Evolutionary conservation across 2,888 invertebrate species (phyloP).

Genomic region (Tineola bisselliella): DNA sequence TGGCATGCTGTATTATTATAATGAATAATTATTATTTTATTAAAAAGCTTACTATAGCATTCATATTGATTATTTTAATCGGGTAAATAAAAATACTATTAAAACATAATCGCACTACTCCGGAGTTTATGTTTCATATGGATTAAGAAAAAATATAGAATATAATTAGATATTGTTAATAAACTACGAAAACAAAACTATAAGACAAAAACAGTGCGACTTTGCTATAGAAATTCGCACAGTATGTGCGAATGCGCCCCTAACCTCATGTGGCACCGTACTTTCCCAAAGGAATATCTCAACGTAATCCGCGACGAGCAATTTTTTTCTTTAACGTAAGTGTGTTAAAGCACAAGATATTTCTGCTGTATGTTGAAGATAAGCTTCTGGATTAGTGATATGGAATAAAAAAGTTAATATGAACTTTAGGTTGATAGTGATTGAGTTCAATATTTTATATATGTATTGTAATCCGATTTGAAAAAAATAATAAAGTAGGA

Average conservation of each 20-base stretch:
- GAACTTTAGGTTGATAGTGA: not conserved
- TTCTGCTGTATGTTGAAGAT: constrained; percentile 51
- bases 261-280: not conserved
- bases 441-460: not conserved
- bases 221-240: not conserved
- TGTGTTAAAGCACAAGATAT: constrained; percentile 22
- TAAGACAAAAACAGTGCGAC: not conserved
- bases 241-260: not conserved
- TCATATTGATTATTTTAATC: too few relatives aligned
- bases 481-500: not conserved
- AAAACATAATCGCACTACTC: too few relatives aligned
- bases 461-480: not conserved
- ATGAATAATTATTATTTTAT: too few relatives aligned
- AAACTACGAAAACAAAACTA: too few relatives aligned
- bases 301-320: constrained; percentile 19
- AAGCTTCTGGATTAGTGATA: constrained; percentile 55
- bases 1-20: too few relatives aligned
- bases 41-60: too few relatives aligned
- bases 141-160: too few relatives aligned
- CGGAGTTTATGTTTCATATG: too few relatives aligned
- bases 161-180: too few relatives aligned
- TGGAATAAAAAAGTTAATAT: constrained; percentile 34
- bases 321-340: constrained; percentile 3
- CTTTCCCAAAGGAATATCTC: constrained; percentile 6
- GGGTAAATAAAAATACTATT: too few relatives aligned